Evolutionary conservation across 2,888 invertebrate species (phyloP).

Genomic region (Boloria euphrosyne): DNA sequence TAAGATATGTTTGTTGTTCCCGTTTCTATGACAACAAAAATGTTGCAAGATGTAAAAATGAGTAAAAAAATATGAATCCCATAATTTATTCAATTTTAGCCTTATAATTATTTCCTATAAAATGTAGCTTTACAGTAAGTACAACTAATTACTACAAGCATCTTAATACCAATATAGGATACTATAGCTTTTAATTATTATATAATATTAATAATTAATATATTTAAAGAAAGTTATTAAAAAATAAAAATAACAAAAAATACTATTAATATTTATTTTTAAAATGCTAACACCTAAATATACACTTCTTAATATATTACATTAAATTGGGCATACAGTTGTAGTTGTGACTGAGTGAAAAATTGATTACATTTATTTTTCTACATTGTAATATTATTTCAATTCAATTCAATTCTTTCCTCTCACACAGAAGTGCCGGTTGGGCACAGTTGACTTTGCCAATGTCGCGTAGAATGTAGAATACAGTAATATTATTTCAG

Average conservation of each 20-base stretch:
- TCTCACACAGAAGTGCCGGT: too few species aligned
- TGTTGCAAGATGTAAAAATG: neutral
- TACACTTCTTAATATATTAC: slow-evolving; percentile 1
- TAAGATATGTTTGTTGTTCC: slow-evolving; percentile 4
- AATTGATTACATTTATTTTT: neutral
- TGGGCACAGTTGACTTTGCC: too few species aligned
- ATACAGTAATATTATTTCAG: too few species aligned
- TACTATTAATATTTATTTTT: slow-evolving; percentile 21
- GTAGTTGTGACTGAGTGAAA: slow-evolving; percentile 33
- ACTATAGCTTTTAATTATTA: too few species aligned
- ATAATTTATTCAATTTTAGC: neutral
- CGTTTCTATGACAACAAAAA: slow-evolving; percentile 52
- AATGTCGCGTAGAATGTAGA: too few species aligned
- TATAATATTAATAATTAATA: neutral
- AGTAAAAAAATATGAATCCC: too few species aligned
- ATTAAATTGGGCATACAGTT: slow-evolving; percentile 49
- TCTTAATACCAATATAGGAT: too few species aligned
- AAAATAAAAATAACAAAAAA: neutral
- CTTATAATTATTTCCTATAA: too few species aligned
- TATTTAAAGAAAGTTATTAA: neutral
- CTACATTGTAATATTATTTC: too few species aligned
- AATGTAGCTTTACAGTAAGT: too few species aligned
- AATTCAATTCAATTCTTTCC: too few species aligned
- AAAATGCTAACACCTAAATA: slow-evolving; percentile 22
- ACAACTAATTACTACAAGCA: too few species aligned